Base-by-base conservation (phyloP, 1,140 invertebrate genomes). In the Globodera rostochiensis region DNA sequence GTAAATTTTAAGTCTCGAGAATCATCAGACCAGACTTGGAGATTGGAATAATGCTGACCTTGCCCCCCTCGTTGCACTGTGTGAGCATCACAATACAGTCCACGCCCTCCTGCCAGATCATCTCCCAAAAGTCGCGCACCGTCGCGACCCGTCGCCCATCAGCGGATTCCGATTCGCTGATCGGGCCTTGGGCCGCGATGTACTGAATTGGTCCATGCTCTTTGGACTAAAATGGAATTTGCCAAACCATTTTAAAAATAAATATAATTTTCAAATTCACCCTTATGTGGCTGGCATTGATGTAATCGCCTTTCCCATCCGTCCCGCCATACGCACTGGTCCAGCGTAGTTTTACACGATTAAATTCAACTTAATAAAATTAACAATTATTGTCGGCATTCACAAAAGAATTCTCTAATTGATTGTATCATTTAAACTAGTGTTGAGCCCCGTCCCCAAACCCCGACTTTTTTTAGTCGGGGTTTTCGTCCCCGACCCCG, bases 71-170 rank as follows among this genome's bases (percentile, higher is more conserved):
- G 85, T 90, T 90, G 36, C 90, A 87, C 66, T 90, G 88, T 53
- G 90, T 90, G 79, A 90, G 87, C 90, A 90, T 91, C 81, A 91
- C 90, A 77, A 91, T 89, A 81, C 88, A 90, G 73, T 90, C 86
- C 8, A 91, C 87, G 57, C 86, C 84, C 84, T 91, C 89, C 79
- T 91, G 89, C 90, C 90, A 91, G 50, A 91, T 86, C 88, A 91
- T 89, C 73, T 90, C 86, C 90, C 90, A 91, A 82, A 91, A 91
- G 15, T 88, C 87, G 49, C 82, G 81, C 45, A 86, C 64, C 6
- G 85, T 87, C n/a, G 25, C 75, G 8, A 85, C 57, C 71, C 85
- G 83, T 64, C 77, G 66, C 6, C 84, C 82, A 53, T 73, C 79
- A 9, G 46, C 46, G 13, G 86, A 36, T 74, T 86, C 85, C 45